These are phyloP conservation scores for Spodoptera picta DNA, from an alignment of 2,888 invertebrate genomes.

Conservation along the genomic window DNA sequence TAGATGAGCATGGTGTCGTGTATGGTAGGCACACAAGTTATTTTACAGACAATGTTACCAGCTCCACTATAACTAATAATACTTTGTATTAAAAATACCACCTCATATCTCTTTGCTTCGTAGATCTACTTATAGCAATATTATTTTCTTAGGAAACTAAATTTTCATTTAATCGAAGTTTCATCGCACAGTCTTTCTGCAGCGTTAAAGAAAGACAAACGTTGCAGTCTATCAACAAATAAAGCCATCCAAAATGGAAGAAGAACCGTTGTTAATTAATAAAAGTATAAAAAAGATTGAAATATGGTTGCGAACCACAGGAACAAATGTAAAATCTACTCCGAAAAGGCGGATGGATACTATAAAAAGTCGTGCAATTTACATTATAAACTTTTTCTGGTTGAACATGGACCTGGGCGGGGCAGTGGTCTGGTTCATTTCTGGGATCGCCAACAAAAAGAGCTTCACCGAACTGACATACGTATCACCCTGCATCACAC, in stretches of 20 bases:
- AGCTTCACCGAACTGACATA: constrained; percentile 65
- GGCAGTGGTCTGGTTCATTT: constrained; percentile 62
- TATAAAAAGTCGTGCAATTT: constrained; percentile 53
- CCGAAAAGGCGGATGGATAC: constrained; percentile 38
- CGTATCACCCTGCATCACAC: constrained; percentile 64
- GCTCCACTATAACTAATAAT: too few species aligned
- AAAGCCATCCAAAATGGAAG: constrained; percentile 16
- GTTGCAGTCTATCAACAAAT: neutral
- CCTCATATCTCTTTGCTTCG: constrained; percentile 7
- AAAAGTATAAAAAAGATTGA: constrained; percentile 61
- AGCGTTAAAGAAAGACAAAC: neutral
- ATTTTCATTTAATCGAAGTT: neutral
- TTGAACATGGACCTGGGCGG: constrained; percentile 63
- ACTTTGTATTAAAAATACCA: too few species aligned
- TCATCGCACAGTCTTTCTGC: neutral
- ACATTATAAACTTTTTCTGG: constrained; percentile 64
- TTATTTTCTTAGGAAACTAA: constrained; percentile 6
- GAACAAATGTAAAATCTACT: constrained; percentile 60
- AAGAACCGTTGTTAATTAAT: constrained; percentile 51
- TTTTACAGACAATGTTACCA: too few species aligned
- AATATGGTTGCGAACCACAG: constrained; percentile 55
- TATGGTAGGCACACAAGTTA: too few species aligned
- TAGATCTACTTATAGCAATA: constrained; percentile 15
- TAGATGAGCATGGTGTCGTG: too few species aligned
- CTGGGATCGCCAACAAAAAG: constrained; percentile 58